phyloP scores from a whole-genome alignment of 1,140 invertebrate species.

The Sipha flava region DNA sequence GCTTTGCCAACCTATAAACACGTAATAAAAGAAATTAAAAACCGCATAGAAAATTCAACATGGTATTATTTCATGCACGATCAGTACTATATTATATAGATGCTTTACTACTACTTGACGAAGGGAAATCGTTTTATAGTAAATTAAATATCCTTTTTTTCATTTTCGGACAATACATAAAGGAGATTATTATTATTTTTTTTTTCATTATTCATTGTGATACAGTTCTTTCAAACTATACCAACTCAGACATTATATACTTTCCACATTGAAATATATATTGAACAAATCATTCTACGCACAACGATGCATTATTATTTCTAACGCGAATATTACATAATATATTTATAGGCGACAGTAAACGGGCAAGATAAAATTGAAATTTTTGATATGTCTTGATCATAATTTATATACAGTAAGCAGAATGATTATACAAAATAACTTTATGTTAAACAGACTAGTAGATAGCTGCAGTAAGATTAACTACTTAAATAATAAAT shows the following conservation, averaged over 20 bases:
- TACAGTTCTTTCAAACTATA: not conserved
- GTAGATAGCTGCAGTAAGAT: not conserved
- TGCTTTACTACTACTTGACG: not conserved
- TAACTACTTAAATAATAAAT: not conserved
- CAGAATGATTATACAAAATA: no score
- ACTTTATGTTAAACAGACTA: not conserved
- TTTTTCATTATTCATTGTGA: no score
- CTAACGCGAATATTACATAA: not conserved
- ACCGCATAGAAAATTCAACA: not conserved
- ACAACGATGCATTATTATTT: not conserved
- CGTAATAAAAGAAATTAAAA: conserved; percentile 33
- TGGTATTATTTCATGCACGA: not conserved
- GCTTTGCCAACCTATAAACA: conserved; percentile 65
- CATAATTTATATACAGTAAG: no score
- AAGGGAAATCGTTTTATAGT: no score
- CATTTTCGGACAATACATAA: not conserved
- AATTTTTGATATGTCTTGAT: not conserved
- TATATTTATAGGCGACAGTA: not conserved
- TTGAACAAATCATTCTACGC: not conserved
- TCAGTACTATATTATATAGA: no score
- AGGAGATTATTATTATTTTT: not conserved
- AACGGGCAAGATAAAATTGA: not conserved
- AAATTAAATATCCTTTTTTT: not conserved
- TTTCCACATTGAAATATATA: not conserved
- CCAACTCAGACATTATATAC: not conserved